Evolutionary conservation across 2,797 vertebrate species (phyloP), one percentile per base, ranked within the genome.

Genomic region (Emys orbicularis): DNA sequence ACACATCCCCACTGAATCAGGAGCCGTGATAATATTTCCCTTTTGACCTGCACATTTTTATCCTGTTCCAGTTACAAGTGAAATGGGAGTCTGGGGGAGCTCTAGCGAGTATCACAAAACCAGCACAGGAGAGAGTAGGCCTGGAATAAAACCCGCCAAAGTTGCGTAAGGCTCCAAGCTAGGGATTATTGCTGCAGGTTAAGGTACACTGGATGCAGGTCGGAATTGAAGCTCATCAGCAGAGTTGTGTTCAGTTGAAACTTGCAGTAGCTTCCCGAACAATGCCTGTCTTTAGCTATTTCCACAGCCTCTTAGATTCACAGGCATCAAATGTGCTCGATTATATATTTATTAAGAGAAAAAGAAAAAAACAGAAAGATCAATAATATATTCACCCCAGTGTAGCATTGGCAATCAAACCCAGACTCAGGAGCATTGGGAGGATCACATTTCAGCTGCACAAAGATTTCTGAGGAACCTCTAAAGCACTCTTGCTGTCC

Each of bases 211-310:
- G 74, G 23, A 13, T 47, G 90, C 56, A 72, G 0, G 2, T 3
- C 23, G 18, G n/a, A 47, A 4, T 8, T 52, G 81, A 6, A 2
- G 7, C 23, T 86, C 89, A 52, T 29, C 18, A 0, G 50, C 10
- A 37, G 79, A 37, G 23, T 5, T 19, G 12, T 1, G 5, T 52
- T 49, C 23, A 12, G 65, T 12, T 2, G 2, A 31, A 89, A 23
- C 29, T 18, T 8, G 81, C 56, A 5, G 1, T 0, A 2, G 4
- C n/a, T 80, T 59, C 15, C 1, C 25, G 8, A 21, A 61, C 44
- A 81, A 13, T 27, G 15, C 18, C 18, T 77, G 37, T 25, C 19
- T 89, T 0, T 0, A 90, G 44, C 79, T 57, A 18, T n/a, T 53
- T 4, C 53, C 37, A 53, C 12, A 4, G 68, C 25, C n/a, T 79